Percentiles rank a stretch among this genome's conserved stretches.
Evolutionary conservation across 2,888 invertebrate genomes (phyloP).

Genomic region (Calephelis perditalis): DNA sequence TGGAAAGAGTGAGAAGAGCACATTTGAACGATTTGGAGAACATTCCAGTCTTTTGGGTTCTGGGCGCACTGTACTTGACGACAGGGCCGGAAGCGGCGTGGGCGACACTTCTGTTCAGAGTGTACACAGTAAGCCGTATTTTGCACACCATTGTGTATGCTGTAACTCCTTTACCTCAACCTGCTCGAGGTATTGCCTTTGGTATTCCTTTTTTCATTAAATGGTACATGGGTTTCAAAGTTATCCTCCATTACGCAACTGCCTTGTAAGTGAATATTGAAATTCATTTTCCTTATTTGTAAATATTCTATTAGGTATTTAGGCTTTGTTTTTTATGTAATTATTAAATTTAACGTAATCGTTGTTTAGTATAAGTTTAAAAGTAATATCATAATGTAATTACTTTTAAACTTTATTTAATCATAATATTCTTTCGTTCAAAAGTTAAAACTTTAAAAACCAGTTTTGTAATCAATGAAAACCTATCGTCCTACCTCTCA

Average conservation of each 20-base stretch:
- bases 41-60: conserved; percentile 79
- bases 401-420: no score
- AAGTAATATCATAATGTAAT: no score
- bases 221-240: conserved; percentile 54
- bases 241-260: conserved; percentile 36
- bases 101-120: conserved; percentile 39
- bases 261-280: conserved; percentile 17
- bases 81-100: conserved; percentile 57
- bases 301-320: not conserved
- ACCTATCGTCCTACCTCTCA: no score
- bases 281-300: not conserved
- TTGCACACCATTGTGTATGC: conserved; percentile 82
- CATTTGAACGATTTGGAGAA: conserved; percentile 86
- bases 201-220: conserved; percentile 44
- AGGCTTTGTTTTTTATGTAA: no score
- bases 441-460: no score
- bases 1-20: conserved; percentile 70
- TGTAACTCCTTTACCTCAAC: conserved; percentile 79
- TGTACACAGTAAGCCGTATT: conserved; percentile 68
- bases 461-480: no score
- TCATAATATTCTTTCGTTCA: no score
- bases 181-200: conserved; percentile 51
- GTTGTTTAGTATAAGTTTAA: no score
- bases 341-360: no score
- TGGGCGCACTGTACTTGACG: conserved; percentile 67